Conservation (phyloP, 2,888 invertebrate genomes). For the Antheraea yamamai region DNA sequence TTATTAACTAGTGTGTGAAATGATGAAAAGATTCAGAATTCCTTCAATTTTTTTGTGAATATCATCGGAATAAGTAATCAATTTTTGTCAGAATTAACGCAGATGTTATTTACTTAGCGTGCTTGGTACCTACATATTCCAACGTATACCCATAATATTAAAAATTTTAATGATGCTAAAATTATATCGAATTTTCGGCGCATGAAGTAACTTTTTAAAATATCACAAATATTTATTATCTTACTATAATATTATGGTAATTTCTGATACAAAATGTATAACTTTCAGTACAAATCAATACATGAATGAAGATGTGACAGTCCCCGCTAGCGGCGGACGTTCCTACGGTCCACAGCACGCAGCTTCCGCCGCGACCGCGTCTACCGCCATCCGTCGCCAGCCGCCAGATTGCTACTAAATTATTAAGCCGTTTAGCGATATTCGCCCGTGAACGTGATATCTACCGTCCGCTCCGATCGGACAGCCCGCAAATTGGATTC, state of each 20-base stretch:
- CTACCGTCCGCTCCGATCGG: slow-evolving; percentile 71
- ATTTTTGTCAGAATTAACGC: no score
- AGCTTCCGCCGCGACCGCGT: slow-evolving; percentile 48
- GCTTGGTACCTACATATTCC: no score
- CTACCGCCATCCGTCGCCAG: slow-evolving; percentile 44
- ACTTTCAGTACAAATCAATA: neutral
- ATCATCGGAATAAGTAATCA: no score
- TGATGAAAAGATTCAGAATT: no score
- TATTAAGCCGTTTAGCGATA: slow-evolving; percentile 81
- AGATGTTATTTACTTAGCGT: no score
- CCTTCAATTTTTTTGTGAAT: no score
- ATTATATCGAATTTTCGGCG: no score
- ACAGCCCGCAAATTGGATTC: slow-evolving; percentile 81
- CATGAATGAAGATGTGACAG: slow-evolving; percentile 19
- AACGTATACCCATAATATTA: no score
- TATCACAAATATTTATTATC: neutral
- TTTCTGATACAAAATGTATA: neutral
- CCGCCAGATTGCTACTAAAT: slow-evolving; percentile 76
- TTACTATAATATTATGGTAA: neutral
- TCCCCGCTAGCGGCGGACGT: slow-evolving; percentile 31
- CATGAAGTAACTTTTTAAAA: no score
- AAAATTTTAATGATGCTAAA: no score
- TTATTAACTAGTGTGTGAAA: no score
- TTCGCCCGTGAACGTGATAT: slow-evolving; percentile 74
- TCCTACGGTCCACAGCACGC: slow-evolving; percentile 41